Evolutionary conservation across 2,113 vertebrate species (phyloP), one percentile per base, ranked within the genome.

Genomic region (Pongo pygmaeus): DNA sequence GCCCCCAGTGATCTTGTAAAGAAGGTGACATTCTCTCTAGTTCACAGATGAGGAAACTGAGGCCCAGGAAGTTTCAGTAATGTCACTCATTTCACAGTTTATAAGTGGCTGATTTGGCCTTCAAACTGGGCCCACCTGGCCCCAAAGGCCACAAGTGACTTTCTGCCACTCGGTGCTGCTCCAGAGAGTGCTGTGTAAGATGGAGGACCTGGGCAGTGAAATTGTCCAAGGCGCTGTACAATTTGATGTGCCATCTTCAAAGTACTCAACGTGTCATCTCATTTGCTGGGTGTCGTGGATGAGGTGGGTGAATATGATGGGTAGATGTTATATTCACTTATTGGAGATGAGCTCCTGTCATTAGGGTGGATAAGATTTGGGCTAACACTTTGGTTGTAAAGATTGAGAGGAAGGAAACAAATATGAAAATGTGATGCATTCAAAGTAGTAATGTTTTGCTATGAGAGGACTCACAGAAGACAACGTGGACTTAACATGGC

Each of bases 361-460:
- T 50, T 30, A 35, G 5, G 9, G 9, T 35, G 25, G 64, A 12
- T 6, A 43, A 50, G 38, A 55, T 75, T n/a, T 61, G 46, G 38
- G 16, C 35, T 61, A 32, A 57, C 16, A 17, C 43, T 89, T 85
- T 50, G 67, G 27, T 30, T 59, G 16, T 50, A 40, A 25, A 74
- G 57, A 40, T 46, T 32, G 59, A 88, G 50, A 91, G 55, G 46
- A 88, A 84, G 50, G 57, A 64, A 72, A 67, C 70, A 43, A 55
- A 46, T 48, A 22, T 13, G 23, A 88, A 96, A 93, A 87, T 84
- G 78, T 13, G 64, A 48, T 70, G n/a, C 40, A 43, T 89, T 80
- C 25, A 72, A 55, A 95, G 32, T 32, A 84, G 38, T 30, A 50
- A 32, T 25, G 32, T 92, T 93, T 89, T 81, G 32, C 72, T 77